A percentile compares a stretch with the other conserved stretches of the same genome.
Evolutionary conservation across 2,113 vertebrate species (phyloP).

Genomic region (Sialia sialis): DNA sequence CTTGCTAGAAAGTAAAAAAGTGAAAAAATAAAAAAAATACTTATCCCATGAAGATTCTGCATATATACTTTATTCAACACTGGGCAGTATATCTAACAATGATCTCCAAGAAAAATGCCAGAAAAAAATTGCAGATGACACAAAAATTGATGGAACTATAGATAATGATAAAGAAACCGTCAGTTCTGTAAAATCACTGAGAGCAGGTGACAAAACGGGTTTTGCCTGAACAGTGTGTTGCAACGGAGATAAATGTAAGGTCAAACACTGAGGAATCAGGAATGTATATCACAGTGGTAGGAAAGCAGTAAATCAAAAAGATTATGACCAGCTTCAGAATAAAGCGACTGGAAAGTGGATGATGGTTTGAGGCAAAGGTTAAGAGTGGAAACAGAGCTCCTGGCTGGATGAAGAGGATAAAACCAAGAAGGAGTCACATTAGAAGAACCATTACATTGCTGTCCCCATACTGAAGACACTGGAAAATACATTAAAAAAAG

Average conservation of each 20-base stretch:
- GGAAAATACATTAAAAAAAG: neutral
- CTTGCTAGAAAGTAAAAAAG: neutral
- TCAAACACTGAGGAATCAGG: neutral
- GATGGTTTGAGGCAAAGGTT: neutral
- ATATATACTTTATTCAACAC: neutral
- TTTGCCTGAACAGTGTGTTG: neutral
- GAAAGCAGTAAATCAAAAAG: neutral
- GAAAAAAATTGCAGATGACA: neutral
- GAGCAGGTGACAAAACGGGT: neutral
- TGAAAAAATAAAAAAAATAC: neutral
- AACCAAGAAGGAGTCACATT: neutral
- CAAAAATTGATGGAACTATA: neutral
- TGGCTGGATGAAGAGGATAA: neutral
- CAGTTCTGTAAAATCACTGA: neutral
- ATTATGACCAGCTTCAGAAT: neutral
- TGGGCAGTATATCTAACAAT: neutral
- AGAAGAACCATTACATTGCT: neutral
- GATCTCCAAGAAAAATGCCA: neutral
- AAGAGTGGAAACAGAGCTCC: neutral
- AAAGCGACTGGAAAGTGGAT: conserved; percentile 1
- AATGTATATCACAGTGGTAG: neutral
- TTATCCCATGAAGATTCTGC: neutral
- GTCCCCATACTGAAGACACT: neutral
- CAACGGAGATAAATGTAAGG: neutral
- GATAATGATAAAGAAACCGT: conserved; percentile 12